Conservation (phyloP, 2,113 vertebrate species). For the Ammospiza caudacuta region DNA sequence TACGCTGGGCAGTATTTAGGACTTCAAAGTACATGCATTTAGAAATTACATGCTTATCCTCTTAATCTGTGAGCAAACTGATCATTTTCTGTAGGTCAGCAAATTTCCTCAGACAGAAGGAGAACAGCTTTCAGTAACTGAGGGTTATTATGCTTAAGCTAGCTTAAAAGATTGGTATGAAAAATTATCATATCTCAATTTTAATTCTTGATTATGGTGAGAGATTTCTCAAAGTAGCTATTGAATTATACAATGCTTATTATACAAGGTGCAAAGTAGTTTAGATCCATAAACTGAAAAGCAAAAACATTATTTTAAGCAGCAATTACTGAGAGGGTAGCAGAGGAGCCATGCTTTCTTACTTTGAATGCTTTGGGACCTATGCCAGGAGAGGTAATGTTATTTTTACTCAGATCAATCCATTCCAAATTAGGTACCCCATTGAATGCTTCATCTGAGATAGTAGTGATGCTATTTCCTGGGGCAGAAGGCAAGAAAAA, state of each 20-base stretch:
- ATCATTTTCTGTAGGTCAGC: background rate
- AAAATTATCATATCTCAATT: background rate
- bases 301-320: background rate
- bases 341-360: constrained; percentile 49
- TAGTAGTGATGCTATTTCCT: constrained; percentile 88
- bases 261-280: background rate
- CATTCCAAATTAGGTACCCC: constrained; percentile 93
- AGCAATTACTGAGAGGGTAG: background rate
- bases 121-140: background rate
- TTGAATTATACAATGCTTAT: background rate
- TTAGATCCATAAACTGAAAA: background rate
- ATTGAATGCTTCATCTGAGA: constrained; percentile 90
- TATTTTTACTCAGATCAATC: constrained; percentile 94
- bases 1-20: background rate
- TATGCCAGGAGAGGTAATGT: constrained; percentile 82
- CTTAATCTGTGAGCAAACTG: background rate
- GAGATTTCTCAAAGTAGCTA: background rate
- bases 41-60: background rate
- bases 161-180: background rate
- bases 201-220: background rate
- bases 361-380: constrained; percentile 87
- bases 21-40: background rate
- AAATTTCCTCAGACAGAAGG: background rate
- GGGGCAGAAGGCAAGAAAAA: constrained; percentile 32
- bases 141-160: background rate